Percentiles rank a stretch among this genome's conserved stretches.
These are phyloP conservation scores for Monopterus albus DNA, from an alignment of 2,113 vertebrate species.

Conservation along the genomic window DNA sequence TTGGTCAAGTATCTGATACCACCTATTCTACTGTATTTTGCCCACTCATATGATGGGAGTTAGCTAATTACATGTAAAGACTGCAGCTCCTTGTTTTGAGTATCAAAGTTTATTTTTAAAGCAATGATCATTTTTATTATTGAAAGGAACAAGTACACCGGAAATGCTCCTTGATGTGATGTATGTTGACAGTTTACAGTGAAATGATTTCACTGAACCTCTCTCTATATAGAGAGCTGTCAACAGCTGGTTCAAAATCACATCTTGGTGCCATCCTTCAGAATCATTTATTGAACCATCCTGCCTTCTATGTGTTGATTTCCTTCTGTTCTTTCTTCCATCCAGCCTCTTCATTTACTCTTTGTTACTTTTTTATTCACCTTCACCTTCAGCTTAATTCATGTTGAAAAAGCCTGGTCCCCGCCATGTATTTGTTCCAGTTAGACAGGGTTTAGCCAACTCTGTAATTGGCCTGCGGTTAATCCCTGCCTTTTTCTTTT, in stretches of 20 bases:
- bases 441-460: constrained; percentile 73
- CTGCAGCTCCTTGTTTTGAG: background rate
- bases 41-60: background rate
- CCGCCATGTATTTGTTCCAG: constrained; percentile 67
- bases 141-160: no score
- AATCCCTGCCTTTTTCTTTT: constrained; percentile 75
- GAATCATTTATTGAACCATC: background rate
- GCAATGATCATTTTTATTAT: no score
- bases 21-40: background rate
- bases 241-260: background rate
- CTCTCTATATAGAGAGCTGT: no score
- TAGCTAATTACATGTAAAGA: background rate
- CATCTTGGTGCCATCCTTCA: background rate
- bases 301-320: background rate
- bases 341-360: constrained; percentile 26
- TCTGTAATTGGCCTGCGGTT: constrained; percentile 76
- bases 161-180: background rate
- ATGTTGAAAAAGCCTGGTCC: constrained; percentile 47
- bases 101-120: no score
- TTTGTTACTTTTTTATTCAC: constrained; percentile 15
- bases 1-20: background rate
- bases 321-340: background rate
- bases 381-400: constrained; percentile 48
- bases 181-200: no score
- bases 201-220: no score